Percentiles rank a stretch among this genome's conserved stretches.
Evolutionary conservation across 1,140 invertebrate genomes (phyloP).

Genomic region (Aphaenogaster rudis): DNA sequence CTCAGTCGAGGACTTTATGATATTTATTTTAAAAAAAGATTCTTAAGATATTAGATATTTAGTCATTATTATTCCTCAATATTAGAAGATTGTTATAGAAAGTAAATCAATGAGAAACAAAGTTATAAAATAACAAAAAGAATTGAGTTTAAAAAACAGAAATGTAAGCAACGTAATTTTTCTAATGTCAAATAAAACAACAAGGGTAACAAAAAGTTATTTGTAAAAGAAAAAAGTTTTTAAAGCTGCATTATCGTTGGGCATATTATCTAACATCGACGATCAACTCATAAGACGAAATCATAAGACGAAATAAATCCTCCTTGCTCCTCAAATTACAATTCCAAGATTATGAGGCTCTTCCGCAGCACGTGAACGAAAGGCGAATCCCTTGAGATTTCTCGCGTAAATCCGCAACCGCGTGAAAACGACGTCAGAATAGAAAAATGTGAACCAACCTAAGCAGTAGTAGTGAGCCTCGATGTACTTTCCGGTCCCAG

Average conservation of each 20-base stretch:
- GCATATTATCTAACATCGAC: background rate
- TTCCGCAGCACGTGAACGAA: constrained; percentile 22
- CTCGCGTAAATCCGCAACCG: constrained; percentile 10
- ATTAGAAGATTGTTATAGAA: constrained; percentile 1
- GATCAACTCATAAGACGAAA: constrained; percentile 26
- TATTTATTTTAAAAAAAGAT: background rate
- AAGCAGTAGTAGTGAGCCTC: constrained; percentile 89
- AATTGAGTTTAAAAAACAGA: background rate
- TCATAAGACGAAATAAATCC: constrained; percentile 37
- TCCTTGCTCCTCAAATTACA: constrained; percentile 21
- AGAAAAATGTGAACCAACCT: constrained; percentile 84
- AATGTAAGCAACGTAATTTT: background rate
- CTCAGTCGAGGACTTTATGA: background rate
- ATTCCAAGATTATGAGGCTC: constrained; percentile 24
- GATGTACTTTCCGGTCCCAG: constrained; percentile 89
- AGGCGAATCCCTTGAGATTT: constrained; percentile 28
- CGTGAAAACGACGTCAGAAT: constrained; percentile 39
- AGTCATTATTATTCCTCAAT: background rate
- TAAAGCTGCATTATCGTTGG: background rate
- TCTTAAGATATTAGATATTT: background rate
- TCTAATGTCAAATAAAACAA: background rate
- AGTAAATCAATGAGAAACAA: background rate
- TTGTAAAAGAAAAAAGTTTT: background rate
- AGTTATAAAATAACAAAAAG: constrained; percentile 25
- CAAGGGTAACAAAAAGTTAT: background rate